Evolutionary conservation across 2,113 vertebrate genomes (phyloP).

Genomic region (Donacobius atricapilla): DNA sequence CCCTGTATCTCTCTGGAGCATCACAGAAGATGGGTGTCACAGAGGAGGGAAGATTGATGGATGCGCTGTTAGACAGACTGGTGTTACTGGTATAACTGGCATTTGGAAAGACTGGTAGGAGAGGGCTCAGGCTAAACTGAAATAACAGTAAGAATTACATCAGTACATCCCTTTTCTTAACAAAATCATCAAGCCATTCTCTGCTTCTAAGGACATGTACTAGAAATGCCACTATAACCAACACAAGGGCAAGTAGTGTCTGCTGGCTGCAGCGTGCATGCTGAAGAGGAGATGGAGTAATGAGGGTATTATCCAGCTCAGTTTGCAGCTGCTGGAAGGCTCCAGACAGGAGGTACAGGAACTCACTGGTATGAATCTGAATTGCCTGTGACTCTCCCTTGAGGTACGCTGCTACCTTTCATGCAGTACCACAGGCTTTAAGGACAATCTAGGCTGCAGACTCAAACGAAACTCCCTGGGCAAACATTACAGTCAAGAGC

Average conservation of each 20-base stretch:
- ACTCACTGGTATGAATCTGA: neutral
- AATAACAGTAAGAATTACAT: neutral
- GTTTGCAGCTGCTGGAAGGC: neutral
- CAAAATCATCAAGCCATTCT: neutral
- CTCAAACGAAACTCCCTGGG: neutral
- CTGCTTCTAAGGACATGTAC: neutral
- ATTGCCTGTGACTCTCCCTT: neutral
- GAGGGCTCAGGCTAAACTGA: neutral
- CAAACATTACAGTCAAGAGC: neutral
- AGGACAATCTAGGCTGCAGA: neutral
- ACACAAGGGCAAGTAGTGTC: neutral
- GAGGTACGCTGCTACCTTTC: neutral
- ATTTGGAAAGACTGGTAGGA: neutral
- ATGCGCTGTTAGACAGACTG: neutral
- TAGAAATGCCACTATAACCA: neutral
- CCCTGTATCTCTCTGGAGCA: neutral
- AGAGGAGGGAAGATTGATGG: neutral
- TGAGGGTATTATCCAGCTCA: neutral
- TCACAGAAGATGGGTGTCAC: neutral
- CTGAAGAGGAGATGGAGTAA: neutral
- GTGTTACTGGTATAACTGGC: neutral
- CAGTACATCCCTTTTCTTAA: neutral
- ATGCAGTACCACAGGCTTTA: neutral
- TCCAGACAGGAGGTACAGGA: neutral
- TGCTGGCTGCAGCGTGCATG: neutral